Evolutionary conservation across 2,888 invertebrate genomes (phyloP).

Genomic region (Falcaria lacertinaria): DNA sequence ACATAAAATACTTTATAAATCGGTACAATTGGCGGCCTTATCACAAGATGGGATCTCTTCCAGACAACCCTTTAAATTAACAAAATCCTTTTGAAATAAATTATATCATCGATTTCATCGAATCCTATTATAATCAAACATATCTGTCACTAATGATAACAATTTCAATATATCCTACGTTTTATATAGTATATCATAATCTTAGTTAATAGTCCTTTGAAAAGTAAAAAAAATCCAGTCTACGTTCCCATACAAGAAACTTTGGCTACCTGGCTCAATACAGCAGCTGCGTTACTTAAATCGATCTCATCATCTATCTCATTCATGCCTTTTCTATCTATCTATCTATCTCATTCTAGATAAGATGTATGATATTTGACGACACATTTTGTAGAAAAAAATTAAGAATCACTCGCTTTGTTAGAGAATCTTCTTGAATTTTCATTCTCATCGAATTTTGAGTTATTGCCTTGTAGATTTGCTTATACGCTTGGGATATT

Average conservation of each 20-base stretch:
- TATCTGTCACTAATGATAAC: neutral
- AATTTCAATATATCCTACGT: neutral
- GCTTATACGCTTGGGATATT: no score
- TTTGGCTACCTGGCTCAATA: slow-evolving; percentile 57
- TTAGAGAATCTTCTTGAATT: slow-evolving; percentile 9
- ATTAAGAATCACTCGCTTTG: slow-evolving; percentile 22
- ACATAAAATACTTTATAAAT: no score
- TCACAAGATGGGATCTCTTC: no score
- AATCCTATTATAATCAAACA: neutral
- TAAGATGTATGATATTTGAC: slow-evolving; percentile 37
- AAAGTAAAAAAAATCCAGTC: slow-evolving; percentile 45
- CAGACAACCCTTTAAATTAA: no score
- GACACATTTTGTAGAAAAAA: slow-evolving; percentile 20
- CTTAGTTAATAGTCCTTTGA: slow-evolving; percentile 28
- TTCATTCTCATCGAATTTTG: slow-evolving; percentile 19
- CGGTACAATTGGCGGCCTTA: no score
- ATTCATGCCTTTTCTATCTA: slow-evolving; percentile 20
- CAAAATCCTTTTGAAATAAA: no score
- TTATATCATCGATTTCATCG: neutral
- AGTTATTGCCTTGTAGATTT: slow-evolving; percentile 15
- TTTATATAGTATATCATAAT: slow-evolving; percentile 5
- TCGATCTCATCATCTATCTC: slow-evolving; percentile 48
- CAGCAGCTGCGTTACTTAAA: slow-evolving; percentile 67
- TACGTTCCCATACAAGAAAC: slow-evolving; percentile 48
- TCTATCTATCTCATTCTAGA: slow-evolving; percentile 37